Percentiles rank a stretch among this genome's conserved stretches.
Evolutionary conservation across 2,113 vertebrate species (phyloP).

Genomic region (Coregonus clupeaformis): DNA sequence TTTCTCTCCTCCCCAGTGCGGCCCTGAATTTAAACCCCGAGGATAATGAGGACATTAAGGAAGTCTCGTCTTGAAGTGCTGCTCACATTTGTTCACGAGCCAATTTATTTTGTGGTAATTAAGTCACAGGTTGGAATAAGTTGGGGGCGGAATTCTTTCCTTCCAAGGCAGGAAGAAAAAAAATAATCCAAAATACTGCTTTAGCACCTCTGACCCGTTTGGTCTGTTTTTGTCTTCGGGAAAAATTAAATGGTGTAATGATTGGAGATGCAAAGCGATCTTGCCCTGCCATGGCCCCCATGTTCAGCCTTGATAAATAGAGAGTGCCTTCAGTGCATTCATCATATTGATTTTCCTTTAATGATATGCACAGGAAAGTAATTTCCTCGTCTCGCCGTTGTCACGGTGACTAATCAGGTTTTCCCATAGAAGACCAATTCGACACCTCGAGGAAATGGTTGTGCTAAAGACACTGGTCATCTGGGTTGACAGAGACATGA

Average conservation of each 20-base stretch:
- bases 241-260: conserved; percentile 66
- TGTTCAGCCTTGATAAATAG: conserved; percentile 77
- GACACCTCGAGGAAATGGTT: conserved; percentile 72
- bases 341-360: conserved; percentile 85
- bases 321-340: conserved; percentile 71
- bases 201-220: conserved; percentile 23
- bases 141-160: conserved; percentile 20
- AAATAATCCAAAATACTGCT: conserved; percentile 1
- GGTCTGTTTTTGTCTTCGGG: conserved; percentile 41
- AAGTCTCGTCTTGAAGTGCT: conserved; percentile 59
- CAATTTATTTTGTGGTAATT: conserved; percentile 65
- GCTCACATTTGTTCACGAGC: conserved; percentile 45
- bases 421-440: conserved; percentile 71
- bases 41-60: conserved; percentile 63
- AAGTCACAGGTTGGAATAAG: conserved; percentile 48
- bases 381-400: conserved; percentile 82
- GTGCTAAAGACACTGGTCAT: conserved; percentile 73
- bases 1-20: conserved; percentile 3
- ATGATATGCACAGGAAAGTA: conserved; percentile 87
- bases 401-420: conserved; percentile 84
- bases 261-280: conserved; percentile 49
- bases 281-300: conserved; percentile 51
- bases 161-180: neutral
- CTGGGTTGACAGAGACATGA: conserved; percentile 62
- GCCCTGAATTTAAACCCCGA: conserved; percentile 49